A percentile compares a stretch with the other conserved stretches of the same genome.
Conservation (phyloP, 2,888 invertebrate species). For the Siphlonurus alternatus region DNA sequence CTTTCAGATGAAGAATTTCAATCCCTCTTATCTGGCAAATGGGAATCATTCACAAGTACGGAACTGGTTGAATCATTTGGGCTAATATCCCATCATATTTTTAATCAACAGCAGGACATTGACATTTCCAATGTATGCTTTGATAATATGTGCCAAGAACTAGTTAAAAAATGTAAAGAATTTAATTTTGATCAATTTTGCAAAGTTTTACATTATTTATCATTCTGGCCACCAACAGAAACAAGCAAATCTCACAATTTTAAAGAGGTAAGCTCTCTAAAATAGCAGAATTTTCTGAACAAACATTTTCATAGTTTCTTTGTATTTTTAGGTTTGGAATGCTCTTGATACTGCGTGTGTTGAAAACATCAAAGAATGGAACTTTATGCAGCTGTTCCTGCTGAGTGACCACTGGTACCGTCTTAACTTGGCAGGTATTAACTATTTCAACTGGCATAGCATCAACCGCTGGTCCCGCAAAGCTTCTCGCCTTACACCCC, state of each 20-base stretch:
- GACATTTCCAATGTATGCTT: not conserved
- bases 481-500: slow-evolving; percentile 36
- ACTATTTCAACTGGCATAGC: slow-evolving; percentile 36
- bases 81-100: no score
- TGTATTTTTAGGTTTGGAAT: slow-evolving; percentile 40
- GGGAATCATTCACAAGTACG: no score
- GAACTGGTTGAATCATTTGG: no score
- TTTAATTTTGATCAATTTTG: slow-evolving; percentile 40
- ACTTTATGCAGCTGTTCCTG: slow-evolving; percentile 34
- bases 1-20: no score
- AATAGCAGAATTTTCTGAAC: not conserved
- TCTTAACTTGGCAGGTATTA: slow-evolving; percentile 33
- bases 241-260: slow-evolving; percentile 38
- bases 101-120: no score
- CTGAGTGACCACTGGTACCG: slow-evolving; percentile 47
- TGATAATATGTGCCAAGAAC: slow-evolving; percentile 8
- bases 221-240: slow-evolving; percentile 33
- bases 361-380: slow-evolving; percentile 31
- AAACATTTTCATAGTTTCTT: not conserved
- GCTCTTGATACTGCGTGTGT: slow-evolving; percentile 48
- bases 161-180: slow-evolving; percentile 33
- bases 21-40: no score
- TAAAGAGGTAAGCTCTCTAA: not conserved
- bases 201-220: slow-evolving; percentile 32
- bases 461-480: slow-evolving; percentile 38